These are phyloP conservation scores for Ericerus pela DNA, from an alignment of 1,140 invertebrate genomes.

Conservation along the genomic window DNA sequence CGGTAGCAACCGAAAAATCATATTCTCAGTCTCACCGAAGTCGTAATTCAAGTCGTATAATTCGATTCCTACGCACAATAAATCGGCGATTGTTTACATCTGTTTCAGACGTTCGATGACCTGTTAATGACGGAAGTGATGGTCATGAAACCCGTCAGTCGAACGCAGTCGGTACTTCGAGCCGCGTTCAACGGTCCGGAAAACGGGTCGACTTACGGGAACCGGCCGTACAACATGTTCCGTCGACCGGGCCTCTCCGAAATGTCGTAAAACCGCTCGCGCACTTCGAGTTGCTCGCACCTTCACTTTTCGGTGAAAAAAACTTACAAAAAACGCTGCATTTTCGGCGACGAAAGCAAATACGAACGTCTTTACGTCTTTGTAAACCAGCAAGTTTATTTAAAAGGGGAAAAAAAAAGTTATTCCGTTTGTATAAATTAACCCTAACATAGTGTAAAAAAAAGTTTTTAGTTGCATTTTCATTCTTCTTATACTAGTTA, in stretches of 20 bases:
- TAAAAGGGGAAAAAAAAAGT: neutral
- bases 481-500: conserved; percentile 29
- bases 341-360: neutral
- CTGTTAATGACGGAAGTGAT: neutral
- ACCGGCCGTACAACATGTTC: neutral
- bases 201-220: neutral
- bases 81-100: neutral
- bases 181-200: neutral
- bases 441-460: neutral
- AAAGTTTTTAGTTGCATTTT: neutral
- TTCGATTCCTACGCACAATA: too few species aligned
- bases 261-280: neutral
- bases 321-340: neutral
- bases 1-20: too few species aligned
- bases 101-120: conserved; percentile 3
- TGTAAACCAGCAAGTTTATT: neutral
- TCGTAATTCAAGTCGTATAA: neutral
- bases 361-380: neutral
- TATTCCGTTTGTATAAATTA: neutral
- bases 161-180: neutral
- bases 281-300: neutral
- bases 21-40: too few species aligned
- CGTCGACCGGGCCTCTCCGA: neutral
- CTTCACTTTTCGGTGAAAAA: neutral
- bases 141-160: neutral